These are phyloP conservation scores for Centrocercus urophasianus DNA, from an alignment of 2,113 vertebrate species.

Conservation along the genomic window DNA sequence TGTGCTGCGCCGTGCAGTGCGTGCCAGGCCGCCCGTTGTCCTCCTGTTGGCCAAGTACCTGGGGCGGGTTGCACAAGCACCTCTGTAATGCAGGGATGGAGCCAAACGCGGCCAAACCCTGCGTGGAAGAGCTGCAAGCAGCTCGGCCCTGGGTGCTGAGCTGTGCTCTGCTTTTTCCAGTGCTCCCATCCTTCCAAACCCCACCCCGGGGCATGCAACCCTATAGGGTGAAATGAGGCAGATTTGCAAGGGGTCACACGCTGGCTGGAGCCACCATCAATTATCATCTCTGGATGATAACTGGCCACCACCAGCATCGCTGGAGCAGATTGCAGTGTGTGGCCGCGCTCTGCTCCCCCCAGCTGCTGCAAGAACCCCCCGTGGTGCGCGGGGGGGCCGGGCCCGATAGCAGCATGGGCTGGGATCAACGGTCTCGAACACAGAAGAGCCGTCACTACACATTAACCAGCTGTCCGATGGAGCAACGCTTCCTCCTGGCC, in stretches of 20 bases:
- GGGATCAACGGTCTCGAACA: slow-evolving; percentile 27
- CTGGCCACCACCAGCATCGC: background rate
- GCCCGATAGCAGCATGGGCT: background rate
- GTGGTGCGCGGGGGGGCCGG: background rate
- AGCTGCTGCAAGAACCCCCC: background rate
- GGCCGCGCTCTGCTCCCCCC: fast-evolving
- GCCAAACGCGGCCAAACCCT: background rate
- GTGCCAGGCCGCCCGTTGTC: background rate
- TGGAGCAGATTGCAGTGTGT: background rate
- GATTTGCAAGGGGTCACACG: background rate
- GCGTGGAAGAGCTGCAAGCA: background rate
- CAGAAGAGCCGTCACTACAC: slow-evolving; percentile 13
- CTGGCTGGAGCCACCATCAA: fast-evolving
- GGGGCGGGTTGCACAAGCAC: background rate
- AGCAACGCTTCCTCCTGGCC: slow-evolving; percentile 5
- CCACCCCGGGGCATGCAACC: background rate
- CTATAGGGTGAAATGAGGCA: fast-evolving
- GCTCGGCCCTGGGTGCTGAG: background rate
- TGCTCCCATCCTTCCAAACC: background rate
- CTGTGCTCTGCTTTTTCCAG: background rate
- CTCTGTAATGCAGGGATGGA: background rate
- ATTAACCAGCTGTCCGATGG: slow-evolving; percentile 33
- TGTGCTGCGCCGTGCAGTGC: background rate
- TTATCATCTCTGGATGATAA: background rate
- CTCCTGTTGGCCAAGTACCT: background rate